phyloP scores from a whole-genome alignment of 2,797 vertebrate species.

The Oreonectes daqikongensis region DNA sequence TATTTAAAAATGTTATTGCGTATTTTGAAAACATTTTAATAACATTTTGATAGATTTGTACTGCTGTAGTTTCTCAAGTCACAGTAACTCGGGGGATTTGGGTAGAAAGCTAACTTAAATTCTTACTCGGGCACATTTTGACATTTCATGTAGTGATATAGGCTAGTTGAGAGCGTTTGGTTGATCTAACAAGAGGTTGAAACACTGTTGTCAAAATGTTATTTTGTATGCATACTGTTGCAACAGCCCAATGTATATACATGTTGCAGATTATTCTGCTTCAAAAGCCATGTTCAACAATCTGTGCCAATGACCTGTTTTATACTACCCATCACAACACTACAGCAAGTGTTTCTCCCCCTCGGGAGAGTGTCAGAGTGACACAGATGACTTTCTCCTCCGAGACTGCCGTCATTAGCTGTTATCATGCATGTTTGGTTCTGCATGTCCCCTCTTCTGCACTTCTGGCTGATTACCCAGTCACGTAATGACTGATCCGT shows the following conservation, averaged over 20 bases:
- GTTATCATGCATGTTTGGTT: constrained; percentile 26
- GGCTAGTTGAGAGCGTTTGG: constrained; percentile 22
- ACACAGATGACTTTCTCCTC: constrained; percentile 28
- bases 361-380: constrained; percentile 22
- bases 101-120: too few species aligned
- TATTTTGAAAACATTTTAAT: constrained; percentile 52
- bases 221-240: constrained; percentile 24
- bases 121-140: too few species aligned
- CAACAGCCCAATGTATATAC: constrained; percentile 9
- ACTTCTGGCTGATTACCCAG: constrained; percentile 40
- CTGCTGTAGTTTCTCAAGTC: too few species aligned
- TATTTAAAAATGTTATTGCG: constrained; percentile 39
- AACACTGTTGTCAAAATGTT: constrained; percentile 6
- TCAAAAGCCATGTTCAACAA: constrained; percentile 31
- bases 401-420: constrained; percentile 22
- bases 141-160: too few species aligned
- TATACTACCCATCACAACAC: constrained; percentile 41
- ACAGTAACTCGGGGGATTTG: too few species aligned
- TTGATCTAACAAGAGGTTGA: constrained; percentile 18
- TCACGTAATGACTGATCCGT: constrained; percentile 25
- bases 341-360: constrained; percentile 29
- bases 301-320: constrained; percentile 39
- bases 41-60: constrained; percentile 35
- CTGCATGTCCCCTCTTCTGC: constrained; percentile 2
- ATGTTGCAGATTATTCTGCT: constrained; percentile 37